Conservation (phyloP, 2,888 invertebrate genomes). For the Chelonus formosanus region DNA sequence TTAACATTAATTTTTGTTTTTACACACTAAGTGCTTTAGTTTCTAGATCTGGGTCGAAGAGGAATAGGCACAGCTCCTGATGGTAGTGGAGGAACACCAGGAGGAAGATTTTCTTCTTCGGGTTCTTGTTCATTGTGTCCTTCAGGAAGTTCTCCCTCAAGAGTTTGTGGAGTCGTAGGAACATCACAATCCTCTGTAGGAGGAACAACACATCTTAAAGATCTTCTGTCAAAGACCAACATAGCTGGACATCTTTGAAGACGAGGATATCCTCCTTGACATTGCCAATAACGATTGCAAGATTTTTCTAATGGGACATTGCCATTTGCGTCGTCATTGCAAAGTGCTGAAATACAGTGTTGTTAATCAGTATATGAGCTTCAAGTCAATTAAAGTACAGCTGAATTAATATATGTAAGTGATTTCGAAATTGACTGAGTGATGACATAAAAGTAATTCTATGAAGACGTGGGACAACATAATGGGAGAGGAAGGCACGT, state of each 20-base stretch:
- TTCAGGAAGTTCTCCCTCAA: constrained; percentile 58
- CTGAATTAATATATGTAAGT: neutral
- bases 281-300: constrained; percentile 94
- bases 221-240: constrained; percentile 86
- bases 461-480: constrained; percentile 22
- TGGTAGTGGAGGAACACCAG: constrained; percentile 59
- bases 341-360: constrained; percentile 74
- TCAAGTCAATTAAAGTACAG: neutral
- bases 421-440: no score
- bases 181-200: constrained; percentile 90
- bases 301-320: constrained; percentile 91
- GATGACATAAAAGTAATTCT: neutral
- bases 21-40: constrained; percentile 44
- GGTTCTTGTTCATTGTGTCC: constrained; percentile 61
- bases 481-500: constrained; percentile 46
- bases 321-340: constrained; percentile 90
- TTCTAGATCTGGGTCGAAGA: constrained; percentile 54
- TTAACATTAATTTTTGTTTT: neutral
- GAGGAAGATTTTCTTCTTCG: constrained; percentile 63
- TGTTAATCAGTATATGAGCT: no score
- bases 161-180: constrained; percentile 76
- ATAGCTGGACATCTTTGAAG: constrained; percentile 90
- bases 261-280: constrained; percentile 91
- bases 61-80: constrained; percentile 61
- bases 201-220: constrained; percentile 85